These are phyloP conservation scores for Eubasilissa splendida DNA, from an alignment of 2,888 invertebrate genomes.

Conservation along the genomic window DNA sequence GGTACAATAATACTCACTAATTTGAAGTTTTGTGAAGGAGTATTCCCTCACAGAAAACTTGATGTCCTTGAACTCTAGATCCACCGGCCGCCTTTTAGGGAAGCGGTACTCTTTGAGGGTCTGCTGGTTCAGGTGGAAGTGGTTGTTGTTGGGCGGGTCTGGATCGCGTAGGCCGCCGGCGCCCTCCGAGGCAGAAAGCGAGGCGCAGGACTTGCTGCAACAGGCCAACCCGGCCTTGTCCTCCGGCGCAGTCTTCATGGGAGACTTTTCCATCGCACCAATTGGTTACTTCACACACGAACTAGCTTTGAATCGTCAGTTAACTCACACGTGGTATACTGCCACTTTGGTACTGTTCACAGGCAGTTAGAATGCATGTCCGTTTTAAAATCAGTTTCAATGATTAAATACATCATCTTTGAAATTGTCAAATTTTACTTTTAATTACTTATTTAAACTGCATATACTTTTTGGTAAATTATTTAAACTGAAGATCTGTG, in stretches of 20 bases:
- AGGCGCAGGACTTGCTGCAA: constrained; percentile 54
- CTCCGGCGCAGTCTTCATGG: constrained; percentile 36
- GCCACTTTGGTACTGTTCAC: too few relatives aligned
- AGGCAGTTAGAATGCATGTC: too few relatives aligned
- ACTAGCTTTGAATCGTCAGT: not conserved
- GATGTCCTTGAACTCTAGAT: constrained; percentile 80
- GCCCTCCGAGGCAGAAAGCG: constrained; percentile 50
- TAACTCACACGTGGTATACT: too few relatives aligned
- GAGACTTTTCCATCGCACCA: constrained; percentile 16
- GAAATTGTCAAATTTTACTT: too few relatives aligned
- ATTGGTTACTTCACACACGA: not conserved
- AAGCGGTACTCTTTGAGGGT: constrained; percentile 52
- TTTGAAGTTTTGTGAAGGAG: constrained; percentile 71
- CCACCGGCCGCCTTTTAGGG: constrained; percentile 73
- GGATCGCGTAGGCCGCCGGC: constrained; percentile 25
- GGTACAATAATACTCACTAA: constrained; percentile 70
- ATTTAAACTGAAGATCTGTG: not conserved
- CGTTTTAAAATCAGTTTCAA: too few relatives aligned
- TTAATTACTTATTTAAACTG: not conserved
- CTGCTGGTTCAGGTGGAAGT: constrained; percentile 53
- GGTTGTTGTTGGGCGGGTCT: constrained; percentile 52
- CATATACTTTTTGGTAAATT: too few relatives aligned
- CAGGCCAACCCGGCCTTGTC: constrained; percentile 54
- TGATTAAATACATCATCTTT: too few relatives aligned
- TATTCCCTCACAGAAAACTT: constrained; percentile 76